Evolutionary conservation across 2,888 invertebrate genomes (phyloP).

Genomic region (Meloe dianella): DNA sequence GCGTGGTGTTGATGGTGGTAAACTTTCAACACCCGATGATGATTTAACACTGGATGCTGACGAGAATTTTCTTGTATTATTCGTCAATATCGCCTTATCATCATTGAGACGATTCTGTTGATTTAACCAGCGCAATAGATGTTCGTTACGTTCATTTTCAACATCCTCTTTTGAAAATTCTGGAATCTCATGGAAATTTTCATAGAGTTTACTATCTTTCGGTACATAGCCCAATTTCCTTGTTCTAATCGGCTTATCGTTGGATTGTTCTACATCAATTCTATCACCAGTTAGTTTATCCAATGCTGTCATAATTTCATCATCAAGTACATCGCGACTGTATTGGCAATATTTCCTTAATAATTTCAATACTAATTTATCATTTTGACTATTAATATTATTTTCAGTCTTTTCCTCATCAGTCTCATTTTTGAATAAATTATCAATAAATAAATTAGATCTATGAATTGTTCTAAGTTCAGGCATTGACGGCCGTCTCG

Average conservation of each 20-base stretch:
- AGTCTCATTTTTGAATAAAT: conserved; percentile 50
- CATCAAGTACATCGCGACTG: conserved; percentile 54
- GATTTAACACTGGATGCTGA: conserved; percentile 47
- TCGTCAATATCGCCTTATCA: conserved; percentile 26
- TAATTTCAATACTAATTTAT: conserved; percentile 57
- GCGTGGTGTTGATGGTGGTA: conserved; percentile 47
- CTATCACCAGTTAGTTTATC: conserved; percentile 46
- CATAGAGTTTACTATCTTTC: conserved; percentile 56
- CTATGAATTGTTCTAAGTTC: conserved; percentile 50
- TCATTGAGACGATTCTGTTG: conserved; percentile 49
- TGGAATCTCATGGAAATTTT: conserved; percentile 51
- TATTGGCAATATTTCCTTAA: conserved; percentile 59
- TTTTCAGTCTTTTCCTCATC: conserved; percentile 51
- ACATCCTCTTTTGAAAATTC: conserved; percentile 49
- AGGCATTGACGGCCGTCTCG: conserved; percentile 50
- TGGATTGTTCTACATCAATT: conserved; percentile 29
- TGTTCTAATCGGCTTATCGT: conserved; percentile 32
- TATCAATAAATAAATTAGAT: conserved; percentile 7
- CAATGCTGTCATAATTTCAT: conserved; percentile 56
- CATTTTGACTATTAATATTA: conserved; percentile 49
- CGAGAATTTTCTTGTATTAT: conserved; percentile 42
- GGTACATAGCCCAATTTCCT: conserved; percentile 54
- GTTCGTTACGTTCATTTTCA: conserved; percentile 57
- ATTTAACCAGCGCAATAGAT: conserved; percentile 57
- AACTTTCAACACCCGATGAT: conserved; percentile 52